Percentiles rank a stretch among this genome's conserved stretches.
Evolutionary conservation across 2,888 invertebrate species (phyloP).

Genomic region (Suillia variegata): DNA sequence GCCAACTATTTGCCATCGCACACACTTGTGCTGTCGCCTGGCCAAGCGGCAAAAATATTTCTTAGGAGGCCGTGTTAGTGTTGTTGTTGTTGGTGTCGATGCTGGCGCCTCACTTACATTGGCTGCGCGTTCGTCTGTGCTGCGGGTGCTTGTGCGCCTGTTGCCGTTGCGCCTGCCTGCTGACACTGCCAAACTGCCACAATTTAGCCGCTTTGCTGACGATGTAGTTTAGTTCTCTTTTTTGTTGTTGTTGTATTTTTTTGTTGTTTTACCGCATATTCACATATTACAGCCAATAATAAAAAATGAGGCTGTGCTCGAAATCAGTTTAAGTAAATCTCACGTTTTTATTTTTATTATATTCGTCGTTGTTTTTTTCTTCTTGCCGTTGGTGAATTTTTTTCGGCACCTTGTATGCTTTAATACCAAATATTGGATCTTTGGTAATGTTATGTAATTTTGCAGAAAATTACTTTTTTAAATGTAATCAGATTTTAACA

Average conservation of each 20-base stretch:
- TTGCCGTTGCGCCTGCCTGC: no score
- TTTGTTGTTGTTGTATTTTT: no score
- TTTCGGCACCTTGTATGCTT: no score
- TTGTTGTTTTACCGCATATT: conserved; percentile 12
- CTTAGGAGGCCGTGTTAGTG: not conserved
- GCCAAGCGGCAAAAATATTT: not conserved
- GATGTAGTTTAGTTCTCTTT: conserved; percentile 12
- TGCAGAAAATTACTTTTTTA: no score
- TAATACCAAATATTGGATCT: no score
- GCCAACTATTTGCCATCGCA: not conserved
- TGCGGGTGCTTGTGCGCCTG: conserved; percentile 5
- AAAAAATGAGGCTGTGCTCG: not conserved
- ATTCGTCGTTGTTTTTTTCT: no score
- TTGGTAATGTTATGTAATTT: no score
- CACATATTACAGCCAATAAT: conserved; percentile 12
- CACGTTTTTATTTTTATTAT: no score
- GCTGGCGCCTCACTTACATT: not conserved
- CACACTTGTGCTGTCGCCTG: not conserved
- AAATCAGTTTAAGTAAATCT: conserved; percentile 17
- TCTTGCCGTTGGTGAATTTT: no score
- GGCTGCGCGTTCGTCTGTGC: not conserved
- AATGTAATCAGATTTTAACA: no score
- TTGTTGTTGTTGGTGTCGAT: not conserved
- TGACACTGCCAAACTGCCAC: not conserved
- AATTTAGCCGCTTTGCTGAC: conserved; percentile 5